Conservation (phyloP, 2,113 vertebrate species). For the Bos taurus region DNA sequence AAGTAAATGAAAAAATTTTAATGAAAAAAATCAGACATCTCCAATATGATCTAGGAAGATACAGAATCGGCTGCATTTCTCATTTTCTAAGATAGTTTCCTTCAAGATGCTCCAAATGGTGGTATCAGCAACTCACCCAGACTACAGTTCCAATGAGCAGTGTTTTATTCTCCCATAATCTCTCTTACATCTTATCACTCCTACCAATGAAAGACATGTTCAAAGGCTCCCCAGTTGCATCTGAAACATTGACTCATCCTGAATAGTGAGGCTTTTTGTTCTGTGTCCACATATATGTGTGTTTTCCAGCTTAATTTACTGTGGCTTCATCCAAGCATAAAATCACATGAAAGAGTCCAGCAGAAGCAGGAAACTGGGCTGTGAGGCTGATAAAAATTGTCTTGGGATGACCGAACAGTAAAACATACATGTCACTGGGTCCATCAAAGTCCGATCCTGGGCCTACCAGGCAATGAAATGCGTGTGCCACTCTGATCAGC, state of each 20-base stretch:
- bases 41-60: not conserved
- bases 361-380: conserved; percentile 11
- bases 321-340: not conserved
- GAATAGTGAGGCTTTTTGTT: not conserved
- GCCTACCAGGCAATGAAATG: conserved; percentile 4
- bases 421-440: conserved; percentile 10
- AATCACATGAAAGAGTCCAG: not conserved
- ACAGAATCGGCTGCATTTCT: not conserved
- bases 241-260: not conserved
- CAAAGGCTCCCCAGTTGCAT: not conserved
- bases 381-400: not conserved
- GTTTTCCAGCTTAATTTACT: not conserved
- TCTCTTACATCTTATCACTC: not conserved
- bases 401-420: conserved; percentile 44
- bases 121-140: not conserved
- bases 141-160: not conserved
- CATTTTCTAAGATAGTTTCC: not conserved
- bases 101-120: not conserved
- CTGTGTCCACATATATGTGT: not conserved
- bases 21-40: not conserved
- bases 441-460: not conserved
- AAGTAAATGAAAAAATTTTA: accelerated
- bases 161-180: not conserved
- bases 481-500: not conserved
- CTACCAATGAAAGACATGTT: not conserved